Evolutionary conservation across 2,113 vertebrate species (phyloP).

Genomic region (Toxotes jaculatrix): DNA sequence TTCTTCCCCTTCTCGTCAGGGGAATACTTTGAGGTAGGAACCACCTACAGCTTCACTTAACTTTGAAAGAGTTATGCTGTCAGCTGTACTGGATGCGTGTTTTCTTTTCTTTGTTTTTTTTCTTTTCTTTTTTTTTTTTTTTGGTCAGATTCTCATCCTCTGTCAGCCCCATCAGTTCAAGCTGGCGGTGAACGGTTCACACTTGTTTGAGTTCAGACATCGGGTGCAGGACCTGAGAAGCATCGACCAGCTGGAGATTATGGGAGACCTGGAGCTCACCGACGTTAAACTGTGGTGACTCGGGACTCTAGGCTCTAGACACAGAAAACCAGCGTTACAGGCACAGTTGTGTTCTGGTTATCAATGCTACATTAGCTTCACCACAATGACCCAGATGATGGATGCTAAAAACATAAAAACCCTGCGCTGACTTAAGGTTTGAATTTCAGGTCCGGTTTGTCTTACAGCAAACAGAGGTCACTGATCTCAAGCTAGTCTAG

Average conservation of each 20-base stretch:
- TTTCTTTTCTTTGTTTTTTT: background rate
- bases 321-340: background rate
- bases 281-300: slow-evolving; percentile 90
- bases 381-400: slow-evolving; percentile 16
- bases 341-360: slow-evolving; percentile 23
- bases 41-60: background rate
- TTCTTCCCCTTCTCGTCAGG: slow-evolving; percentile 93
- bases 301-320: background rate
- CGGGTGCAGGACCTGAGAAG: slow-evolving; percentile 91
- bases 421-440: slow-evolving; percentile 4
- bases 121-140: background rate
- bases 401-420: slow-evolving; percentile 1
- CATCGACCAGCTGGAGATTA: slow-evolving; percentile 88
- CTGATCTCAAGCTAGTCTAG: slow-evolving; percentile 43
- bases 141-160: slow-evolving; percentile 90
- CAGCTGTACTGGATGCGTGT: background rate
- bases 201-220: slow-evolving; percentile 92
- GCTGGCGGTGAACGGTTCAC: slow-evolving; percentile 92
- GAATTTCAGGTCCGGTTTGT: background rate
- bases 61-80: background rate
- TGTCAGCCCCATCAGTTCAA: slow-evolving; percentile 92
- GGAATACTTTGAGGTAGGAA: slow-evolving; percentile 95
- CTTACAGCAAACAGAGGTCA: slow-evolving; percentile 16
- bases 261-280: slow-evolving; percentile 88
- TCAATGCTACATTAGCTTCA: slow-evolving; percentile 54